Conservation (phyloP, 2,113 vertebrate genomes). For the Crotalus tigris region DNA sequence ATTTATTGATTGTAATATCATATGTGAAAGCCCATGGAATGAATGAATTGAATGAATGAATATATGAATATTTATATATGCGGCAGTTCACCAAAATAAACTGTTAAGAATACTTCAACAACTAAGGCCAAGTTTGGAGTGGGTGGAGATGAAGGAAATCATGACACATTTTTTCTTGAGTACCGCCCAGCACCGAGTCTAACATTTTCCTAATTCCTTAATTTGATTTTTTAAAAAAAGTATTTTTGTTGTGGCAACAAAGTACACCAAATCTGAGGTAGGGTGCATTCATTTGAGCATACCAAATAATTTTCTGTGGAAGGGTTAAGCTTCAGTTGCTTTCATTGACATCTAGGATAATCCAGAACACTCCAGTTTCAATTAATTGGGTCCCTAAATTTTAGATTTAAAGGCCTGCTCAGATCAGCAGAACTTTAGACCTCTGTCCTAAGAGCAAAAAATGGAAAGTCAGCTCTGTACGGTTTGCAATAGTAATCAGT, state of each 20-base stretch:
- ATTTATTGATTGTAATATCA: constrained; percentile 68
- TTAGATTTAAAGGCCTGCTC: neutral
- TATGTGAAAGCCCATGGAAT: constrained; percentile 56
- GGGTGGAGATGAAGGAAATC: neutral
- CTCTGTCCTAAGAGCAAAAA: neutral
- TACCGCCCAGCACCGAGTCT: neutral
- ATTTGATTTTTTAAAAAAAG: neutral
- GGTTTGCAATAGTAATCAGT: neutral
- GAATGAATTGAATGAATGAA: constrained; percentile 2
- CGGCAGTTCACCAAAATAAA: constrained; percentile 61
- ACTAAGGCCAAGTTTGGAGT: neutral
- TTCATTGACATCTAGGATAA: neutral
- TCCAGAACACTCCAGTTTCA: neutral
- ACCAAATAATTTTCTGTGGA: neutral
- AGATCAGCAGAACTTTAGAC: neutral
- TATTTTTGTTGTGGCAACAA: neutral
- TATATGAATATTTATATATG: neutral
- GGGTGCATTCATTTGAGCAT: no score
- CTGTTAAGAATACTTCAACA: constrained; percentile 34
- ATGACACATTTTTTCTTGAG: neutral
- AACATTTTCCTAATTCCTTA: neutral
- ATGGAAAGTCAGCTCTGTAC: neutral
- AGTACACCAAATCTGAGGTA: neutral
- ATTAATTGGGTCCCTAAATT: neutral
- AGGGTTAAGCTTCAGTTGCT: neutral